phyloP scores from a whole-genome alignment of 2,113 vertebrate species.

The Ranitomeya imitator region DNA sequence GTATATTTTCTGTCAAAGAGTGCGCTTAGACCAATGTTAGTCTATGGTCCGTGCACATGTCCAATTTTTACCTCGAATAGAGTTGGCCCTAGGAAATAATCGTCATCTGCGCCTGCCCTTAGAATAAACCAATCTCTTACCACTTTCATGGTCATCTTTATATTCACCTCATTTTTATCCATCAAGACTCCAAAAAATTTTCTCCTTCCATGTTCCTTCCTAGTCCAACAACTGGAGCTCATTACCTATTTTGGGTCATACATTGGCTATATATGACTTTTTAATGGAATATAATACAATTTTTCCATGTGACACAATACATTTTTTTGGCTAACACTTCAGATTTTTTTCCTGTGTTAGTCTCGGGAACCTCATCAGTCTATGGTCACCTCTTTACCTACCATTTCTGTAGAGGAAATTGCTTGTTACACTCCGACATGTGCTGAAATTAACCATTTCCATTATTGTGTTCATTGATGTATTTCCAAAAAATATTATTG shows the following conservation, averaged over 20 bases:
- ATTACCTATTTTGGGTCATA: background rate
- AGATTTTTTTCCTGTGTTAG: background rate
- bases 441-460: conserved; percentile 47
- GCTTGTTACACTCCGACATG: conserved; percentile 29
- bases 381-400: conserved; percentile 42
- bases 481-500: conserved; percentile 24
- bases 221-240: background rate
- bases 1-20: too few relatives aligned
- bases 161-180: background rate
- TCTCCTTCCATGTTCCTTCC: background rate
- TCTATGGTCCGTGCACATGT: too few relatives aligned
- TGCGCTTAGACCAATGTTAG: too few relatives aligned
- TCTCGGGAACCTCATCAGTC: conserved; percentile 45
- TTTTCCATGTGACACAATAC: background rate
- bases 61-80: too few relatives aligned
- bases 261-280: background rate
- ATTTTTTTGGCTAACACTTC: background rate
- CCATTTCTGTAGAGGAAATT: conserved; percentile 44
- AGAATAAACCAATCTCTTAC: too few relatives aligned
- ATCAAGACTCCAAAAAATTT: background rate
- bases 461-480: conserved; percentile 35
- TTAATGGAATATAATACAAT: conserved; percentile 7
- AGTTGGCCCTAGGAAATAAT: too few relatives aligned
- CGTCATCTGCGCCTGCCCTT: too few relatives aligned
- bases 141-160: too few relatives aligned